Evolutionary conservation across 2,797 vertebrate species (phyloP), one percentile per base, ranked within the genome.

Genomic region (Platalea minor): DNA sequence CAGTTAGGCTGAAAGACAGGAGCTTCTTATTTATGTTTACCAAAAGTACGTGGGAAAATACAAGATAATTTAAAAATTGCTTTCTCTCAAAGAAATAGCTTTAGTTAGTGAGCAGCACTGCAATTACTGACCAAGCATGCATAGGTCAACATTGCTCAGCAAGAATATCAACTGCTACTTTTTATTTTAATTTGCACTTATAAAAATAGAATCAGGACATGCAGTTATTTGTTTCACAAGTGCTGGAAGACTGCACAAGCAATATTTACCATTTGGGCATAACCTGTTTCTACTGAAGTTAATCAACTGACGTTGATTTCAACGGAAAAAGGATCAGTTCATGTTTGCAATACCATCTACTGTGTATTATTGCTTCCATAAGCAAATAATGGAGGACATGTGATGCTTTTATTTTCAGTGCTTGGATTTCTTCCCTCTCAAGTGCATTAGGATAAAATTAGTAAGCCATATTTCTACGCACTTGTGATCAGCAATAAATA

Each of bases 381-480:
- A 96, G 91, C 74, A 95, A 96, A 95, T 78, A 91, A 92, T 8
- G 82, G 84, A 63, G 50, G 53, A 57, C 70, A 87, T 57, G 82
- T 84, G 82, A 97, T 80, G 64, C 78, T 94, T 96, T 96, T 95
- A 92, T 76, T 85, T 64, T 79, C 80, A 96, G 72, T 91, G 56
- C 70, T 91, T 92, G 81, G 88, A 90, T 92, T 85, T 95, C 70
- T 79, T 89, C 77, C 79, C 86, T 92, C 69, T 89, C 78, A 95
- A 96, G 86, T 75, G 84, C 91, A 95, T 96, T 69, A 96, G 88
- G 90, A 88, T 68, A 93, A 95, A 97, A 96, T 97, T 97, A 97
- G 86, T 77, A 95, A 97, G 93, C 33, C 70, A 13, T 85, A 94
- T 95, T 92, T 96, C 94, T 92, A 94, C 83, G 56, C 96, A 92